Conservation (phyloP, 2,888 invertebrate species). For the Cantharis rufa region DNA sequence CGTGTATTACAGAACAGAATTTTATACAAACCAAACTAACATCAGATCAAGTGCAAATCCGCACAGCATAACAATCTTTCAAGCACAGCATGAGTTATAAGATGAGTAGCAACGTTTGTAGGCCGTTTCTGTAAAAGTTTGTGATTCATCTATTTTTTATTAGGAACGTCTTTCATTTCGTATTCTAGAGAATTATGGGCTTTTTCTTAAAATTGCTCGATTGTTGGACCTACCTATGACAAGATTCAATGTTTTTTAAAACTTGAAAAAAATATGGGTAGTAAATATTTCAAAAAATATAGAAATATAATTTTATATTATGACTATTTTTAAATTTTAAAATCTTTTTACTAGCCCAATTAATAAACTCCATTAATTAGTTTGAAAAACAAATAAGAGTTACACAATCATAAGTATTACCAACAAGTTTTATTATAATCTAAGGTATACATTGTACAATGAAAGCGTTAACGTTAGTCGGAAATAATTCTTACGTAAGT, state of each 20-base stretch:
- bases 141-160: not conserved
- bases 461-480: not conserved
- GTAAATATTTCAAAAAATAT: not conserved
- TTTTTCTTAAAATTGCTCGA: not conserved
- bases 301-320: not conserved
- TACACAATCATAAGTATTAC: not conserved
- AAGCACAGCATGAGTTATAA: not conserved
- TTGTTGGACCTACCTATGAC: not conserved
- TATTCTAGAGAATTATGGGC: not conserved
- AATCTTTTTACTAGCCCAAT: not conserved
- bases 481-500: not conserved
- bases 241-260: not conserved
- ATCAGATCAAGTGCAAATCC: too few species aligned
- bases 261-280: not conserved
- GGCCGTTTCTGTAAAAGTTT: not conserved
- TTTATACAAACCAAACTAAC: too few species aligned
- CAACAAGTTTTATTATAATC: too few species aligned
- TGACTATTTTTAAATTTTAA: not conserved
- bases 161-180: not conserved
- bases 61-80: not conserved
- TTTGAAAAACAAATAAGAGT: not conserved
- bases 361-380: not conserved
- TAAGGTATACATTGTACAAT: not conserved
- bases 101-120: not conserved
- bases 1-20: too few species aligned